phyloP scores from a whole-genome alignment of 2,888 invertebrate species.

The Osmoderma eremita region DNA sequence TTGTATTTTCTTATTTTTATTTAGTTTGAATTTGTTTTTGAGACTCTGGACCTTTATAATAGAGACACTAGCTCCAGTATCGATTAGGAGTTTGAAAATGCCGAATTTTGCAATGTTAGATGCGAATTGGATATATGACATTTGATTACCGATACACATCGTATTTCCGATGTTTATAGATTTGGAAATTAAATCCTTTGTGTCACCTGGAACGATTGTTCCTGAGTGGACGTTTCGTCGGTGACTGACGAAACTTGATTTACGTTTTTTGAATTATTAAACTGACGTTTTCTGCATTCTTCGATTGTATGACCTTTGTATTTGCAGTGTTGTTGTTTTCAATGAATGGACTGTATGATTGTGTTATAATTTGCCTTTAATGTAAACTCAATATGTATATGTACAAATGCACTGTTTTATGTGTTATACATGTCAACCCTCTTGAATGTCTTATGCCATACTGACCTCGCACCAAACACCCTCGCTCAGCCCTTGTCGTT shows the following conservation, averaged over 20 bases:
- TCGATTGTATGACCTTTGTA: slow-evolving; percentile 42
- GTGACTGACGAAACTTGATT: neutral
- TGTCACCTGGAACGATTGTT: slow-evolving; percentile 22
- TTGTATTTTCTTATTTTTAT: slow-evolving; percentile 3
- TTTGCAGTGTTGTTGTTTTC: slow-evolving; percentile 47
- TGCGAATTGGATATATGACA: slow-evolving; percentile 5
- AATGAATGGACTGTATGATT: too few relatives aligned
- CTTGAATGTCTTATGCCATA: too few relatives aligned
- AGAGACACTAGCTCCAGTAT: slow-evolving; percentile 42
- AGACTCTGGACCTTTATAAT: slow-evolving; percentile 41
- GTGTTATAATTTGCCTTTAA: too few relatives aligned
- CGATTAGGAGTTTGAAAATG: slow-evolving; percentile 34
- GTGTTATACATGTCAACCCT: too few relatives aligned
- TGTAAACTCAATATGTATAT: too few relatives aligned
- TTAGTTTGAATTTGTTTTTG: slow-evolving; percentile 26
- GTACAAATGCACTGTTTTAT: too few relatives aligned
- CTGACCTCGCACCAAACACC: too few relatives aligned
- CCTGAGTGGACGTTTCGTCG: neutral
- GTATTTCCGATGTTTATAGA: neutral
- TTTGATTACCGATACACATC: slow-evolving; percentile 1
- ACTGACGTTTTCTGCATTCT: slow-evolving; percentile 46
- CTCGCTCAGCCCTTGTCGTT: too few relatives aligned
- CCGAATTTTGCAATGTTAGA: slow-evolving; percentile 2
- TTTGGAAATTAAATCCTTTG: neutral
- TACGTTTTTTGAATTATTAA: slow-evolving; percentile 41